Conservation (phyloP, 2,113 vertebrate species). For the Equus przewalskii region DNA sequence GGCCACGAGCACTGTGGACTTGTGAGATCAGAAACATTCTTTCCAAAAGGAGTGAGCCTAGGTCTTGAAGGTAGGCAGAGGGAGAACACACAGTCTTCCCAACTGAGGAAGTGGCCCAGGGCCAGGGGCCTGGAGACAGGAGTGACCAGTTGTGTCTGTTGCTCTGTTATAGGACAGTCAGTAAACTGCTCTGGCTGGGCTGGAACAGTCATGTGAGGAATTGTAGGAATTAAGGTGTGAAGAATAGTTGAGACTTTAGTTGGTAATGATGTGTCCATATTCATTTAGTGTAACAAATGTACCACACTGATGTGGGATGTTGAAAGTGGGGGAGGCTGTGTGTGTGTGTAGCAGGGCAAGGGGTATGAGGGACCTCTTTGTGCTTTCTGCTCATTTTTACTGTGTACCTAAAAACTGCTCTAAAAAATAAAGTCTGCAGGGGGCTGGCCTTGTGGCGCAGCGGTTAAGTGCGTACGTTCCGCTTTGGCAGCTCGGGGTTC, state of each 20-base stretch:
- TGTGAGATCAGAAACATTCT: not conserved
- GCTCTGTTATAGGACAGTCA: not conserved
- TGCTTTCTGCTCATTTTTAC: not conserved
- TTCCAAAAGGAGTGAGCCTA: not conserved
- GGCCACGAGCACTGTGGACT: not conserved
- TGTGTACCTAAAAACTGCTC: not conserved
- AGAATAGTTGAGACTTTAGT: not conserved
- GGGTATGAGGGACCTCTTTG: not conserved
- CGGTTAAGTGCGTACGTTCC: no score
- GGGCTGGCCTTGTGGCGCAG: no score
- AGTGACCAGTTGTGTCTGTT: not conserved
- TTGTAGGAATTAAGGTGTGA: not conserved
- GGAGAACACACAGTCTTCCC: not conserved
- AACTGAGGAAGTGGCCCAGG: not conserved
- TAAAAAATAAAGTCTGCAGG: not conserved
- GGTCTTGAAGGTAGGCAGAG: not conserved
- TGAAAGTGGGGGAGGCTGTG: not conserved
- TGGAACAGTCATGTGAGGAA: not conserved
- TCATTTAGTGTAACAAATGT: not conserved
- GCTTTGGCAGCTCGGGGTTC: no score
- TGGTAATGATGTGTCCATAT: not conserved
- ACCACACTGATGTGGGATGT: no score
- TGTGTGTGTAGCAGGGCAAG: accelerated
- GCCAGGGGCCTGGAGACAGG: not conserved
- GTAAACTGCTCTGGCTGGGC: not conserved